A percentile compares a stretch with the other conserved stretches of the same genome.
These are phyloP conservation scores for Sternarchorhynchus goeldii DNA, from an alignment of 2,797 vertebrate species.

Conservation along the genomic window DNA sequence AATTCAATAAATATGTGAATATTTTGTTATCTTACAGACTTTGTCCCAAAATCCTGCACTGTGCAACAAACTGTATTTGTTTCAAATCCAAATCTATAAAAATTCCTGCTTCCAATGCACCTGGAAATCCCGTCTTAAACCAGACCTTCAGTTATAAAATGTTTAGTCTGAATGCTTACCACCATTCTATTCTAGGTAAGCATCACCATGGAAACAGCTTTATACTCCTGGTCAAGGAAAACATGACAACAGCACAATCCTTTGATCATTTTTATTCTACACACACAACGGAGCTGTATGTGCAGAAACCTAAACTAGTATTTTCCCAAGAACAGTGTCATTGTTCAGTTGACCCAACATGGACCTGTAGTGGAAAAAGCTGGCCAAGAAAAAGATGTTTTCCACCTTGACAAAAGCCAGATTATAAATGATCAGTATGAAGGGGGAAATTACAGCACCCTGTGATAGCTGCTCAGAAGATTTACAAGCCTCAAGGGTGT, in stretches of 20 bases:
- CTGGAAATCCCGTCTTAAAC: background rate
- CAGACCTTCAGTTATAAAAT: background rate
- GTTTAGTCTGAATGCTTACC: slow-evolving; percentile 11
- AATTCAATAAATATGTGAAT: no score
- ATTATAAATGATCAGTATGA: background rate
- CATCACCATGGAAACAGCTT: slow-evolving; percentile 45
- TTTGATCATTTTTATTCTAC: background rate
- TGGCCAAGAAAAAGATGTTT: background rate
- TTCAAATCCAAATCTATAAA: no score
- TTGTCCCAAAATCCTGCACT: no score
- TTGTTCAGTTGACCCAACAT: background rate
- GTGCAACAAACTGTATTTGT: no score
- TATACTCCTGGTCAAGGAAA: slow-evolving; percentile 12
- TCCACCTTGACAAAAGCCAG: background rate
- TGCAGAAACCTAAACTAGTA: no score
- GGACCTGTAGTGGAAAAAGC: background rate
- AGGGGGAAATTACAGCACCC: background rate
- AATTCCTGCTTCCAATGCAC: no score
- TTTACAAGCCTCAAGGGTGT: background rate
- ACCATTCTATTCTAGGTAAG: slow-evolving; percentile 42
- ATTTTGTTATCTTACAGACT: no score
- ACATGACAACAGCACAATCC: background rate
- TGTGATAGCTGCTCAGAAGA: background rate
- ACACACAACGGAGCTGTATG: background rate
- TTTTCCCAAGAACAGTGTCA: background rate